A percentile compares a stretch with the other conserved stretches of the same genome.
Evolutionary conservation across 2,797 vertebrate genomes (phyloP).

Genomic region (Microtus obscurus): DNA sequence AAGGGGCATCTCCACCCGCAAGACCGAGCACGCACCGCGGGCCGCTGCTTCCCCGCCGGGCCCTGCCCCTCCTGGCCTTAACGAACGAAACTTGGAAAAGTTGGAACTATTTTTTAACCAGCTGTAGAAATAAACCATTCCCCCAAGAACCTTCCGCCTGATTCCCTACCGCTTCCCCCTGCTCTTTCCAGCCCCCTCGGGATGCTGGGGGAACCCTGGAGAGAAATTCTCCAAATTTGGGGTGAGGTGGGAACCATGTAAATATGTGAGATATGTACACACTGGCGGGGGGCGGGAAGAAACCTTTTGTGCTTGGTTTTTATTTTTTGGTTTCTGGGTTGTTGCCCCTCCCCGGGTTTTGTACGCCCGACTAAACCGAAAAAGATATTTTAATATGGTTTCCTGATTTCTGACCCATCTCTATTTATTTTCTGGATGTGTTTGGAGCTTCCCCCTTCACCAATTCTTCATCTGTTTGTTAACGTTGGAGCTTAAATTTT

Average conservation of each 20-base stretch:
- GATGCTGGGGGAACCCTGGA: constrained; percentile 70
- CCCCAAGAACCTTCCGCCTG: constrained; percentile 75
- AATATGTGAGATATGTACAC: constrained; percentile 98
- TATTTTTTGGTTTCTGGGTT: constrained; percentile 84
- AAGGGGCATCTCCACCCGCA: constrained; percentile 54
- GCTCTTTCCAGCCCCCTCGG: constrained; percentile 77
- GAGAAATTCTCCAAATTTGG: constrained; percentile 93
- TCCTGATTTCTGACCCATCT: constrained; percentile 96
- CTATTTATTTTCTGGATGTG: constrained; percentile 99
- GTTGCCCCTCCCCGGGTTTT: constrained; percentile 90
- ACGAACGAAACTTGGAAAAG: constrained; percentile 83
- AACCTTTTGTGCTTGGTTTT: constrained; percentile 87
- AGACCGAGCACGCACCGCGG: constrained; percentile 22
- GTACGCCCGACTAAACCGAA: constrained; percentile 96
- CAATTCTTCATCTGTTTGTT: constrained; percentile 85
- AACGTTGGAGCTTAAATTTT: constrained; percentile 83
- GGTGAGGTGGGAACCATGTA: constrained; percentile 90
- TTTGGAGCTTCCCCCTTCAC: constrained; percentile 91
- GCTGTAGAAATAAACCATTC: constrained; percentile 80
- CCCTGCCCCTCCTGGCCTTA: constrained; percentile 71
- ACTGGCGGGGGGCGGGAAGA: constrained; percentile 86
- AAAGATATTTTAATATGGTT: constrained; percentile 99
- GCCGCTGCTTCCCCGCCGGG: constrained; percentile 54
- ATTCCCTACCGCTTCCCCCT: constrained; percentile 53
- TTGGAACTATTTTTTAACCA: constrained; percentile 83